Conservation (phyloP, 35 echinoderm and acorn worm species). For the Diadema setosum region DNA sequence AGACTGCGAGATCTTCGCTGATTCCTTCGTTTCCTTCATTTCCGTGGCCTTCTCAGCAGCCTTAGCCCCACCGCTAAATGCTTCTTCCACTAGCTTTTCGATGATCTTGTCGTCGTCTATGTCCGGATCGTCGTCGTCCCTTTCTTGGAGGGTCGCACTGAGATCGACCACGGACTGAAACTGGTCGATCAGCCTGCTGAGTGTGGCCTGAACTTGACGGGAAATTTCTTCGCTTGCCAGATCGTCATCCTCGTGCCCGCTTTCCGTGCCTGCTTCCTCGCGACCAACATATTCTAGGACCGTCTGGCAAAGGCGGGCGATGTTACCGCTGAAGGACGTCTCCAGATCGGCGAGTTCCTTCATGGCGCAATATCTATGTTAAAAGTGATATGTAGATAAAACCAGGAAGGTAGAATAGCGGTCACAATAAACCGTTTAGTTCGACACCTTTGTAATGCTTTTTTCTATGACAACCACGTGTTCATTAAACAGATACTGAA, state of each 20-base stretch:
- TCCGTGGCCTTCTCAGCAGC: background rate
- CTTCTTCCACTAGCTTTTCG: constrained; percentile 13
- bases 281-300: constrained; percentile 37
- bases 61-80: background rate
- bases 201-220: constrained; percentile 31
- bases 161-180: constrained; percentile 79
- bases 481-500: no score
- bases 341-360: constrained; percentile 44
- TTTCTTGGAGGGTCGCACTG: constrained; percentile 29
- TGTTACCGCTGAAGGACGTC: constrained; percentile 41
- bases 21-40: background rate
- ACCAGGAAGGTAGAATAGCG: no score
- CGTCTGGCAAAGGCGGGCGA: constrained; percentile 54
- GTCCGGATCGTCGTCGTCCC: background rate
- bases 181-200: constrained; percentile 65
- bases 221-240: background rate
- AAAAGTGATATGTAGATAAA: no score
- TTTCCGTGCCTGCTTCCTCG: constrained; percentile 18
- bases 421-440: no score
- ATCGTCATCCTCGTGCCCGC: background rate
- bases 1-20: background rate
- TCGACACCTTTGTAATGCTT: no score
- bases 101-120: background rate
- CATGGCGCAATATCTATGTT: no score
- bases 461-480: no score